These are phyloP conservation scores for Ptiloglossa arizonensis DNA, from an alignment of 1,140 invertebrate species.

Conservation along the genomic window DNA sequence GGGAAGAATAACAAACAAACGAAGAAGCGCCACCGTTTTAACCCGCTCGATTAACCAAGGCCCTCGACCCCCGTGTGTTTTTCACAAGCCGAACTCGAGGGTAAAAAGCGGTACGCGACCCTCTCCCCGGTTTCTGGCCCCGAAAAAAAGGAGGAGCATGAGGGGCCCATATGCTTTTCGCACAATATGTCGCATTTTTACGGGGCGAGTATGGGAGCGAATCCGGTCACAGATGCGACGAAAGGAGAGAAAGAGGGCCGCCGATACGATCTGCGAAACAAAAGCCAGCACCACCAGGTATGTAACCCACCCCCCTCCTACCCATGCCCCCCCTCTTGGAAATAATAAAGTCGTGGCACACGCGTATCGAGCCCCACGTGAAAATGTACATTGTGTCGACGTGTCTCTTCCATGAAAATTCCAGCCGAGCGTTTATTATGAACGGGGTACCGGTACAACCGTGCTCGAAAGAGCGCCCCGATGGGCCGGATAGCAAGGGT, in stretches of 20 bases:
- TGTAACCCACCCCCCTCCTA: conserved; percentile 3
- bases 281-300: conserved; percentile 71
- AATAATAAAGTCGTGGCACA: conserved; percentile 73
- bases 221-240: conserved; percentile 73
- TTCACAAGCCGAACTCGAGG: not conserved
- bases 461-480: conserved; percentile 45
- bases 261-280: conserved; percentile 76
- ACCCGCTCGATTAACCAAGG: not conserved
- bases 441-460: conserved; percentile 32
- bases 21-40: not conserved
- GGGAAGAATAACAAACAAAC: too few relatives aligned
- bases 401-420: conserved; percentile 61
- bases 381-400: conserved; percentile 59
- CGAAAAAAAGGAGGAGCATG: conserved; percentile 26
- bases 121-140: too few relatives aligned
- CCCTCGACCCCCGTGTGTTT: too few relatives aligned
- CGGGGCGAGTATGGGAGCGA: conserved; percentile 54
- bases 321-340: not conserved
- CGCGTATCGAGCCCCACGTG: conserved; percentile 56
- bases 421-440: conserved; percentile 53
- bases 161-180: conserved; percentile 61
- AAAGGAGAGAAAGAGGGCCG: conserved; percentile 44
- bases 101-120: not conserved
- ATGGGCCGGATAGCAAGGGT: conserved; percentile 80
- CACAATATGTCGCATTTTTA: conserved; percentile 71